Conservation (phyloP, 2,113 vertebrate genomes). For the Triplophysa dalaica region DNA sequence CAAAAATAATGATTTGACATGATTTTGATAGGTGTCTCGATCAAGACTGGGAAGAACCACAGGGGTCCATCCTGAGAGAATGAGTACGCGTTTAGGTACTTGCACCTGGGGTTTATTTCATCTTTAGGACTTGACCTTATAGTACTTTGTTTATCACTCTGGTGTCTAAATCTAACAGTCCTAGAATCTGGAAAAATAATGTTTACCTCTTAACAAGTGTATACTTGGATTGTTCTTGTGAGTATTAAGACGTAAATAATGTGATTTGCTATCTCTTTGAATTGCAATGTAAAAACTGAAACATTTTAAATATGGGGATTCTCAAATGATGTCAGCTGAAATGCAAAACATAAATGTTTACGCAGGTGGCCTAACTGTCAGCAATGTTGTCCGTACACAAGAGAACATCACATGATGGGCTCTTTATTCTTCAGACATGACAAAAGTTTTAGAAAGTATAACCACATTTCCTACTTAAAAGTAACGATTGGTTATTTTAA, state of each 20-base stretch:
- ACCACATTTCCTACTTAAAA: background rate
- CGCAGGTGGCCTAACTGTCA: conserved; percentile 1
- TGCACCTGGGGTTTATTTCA: conserved; percentile 5
- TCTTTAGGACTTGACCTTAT: conserved; percentile 14
- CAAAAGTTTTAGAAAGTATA: conserved; percentile 3
- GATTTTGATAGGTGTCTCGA: background rate
- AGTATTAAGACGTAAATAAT: background rate
- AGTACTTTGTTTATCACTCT: background rate
- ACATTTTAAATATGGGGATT: background rate
- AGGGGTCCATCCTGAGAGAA: background rate
- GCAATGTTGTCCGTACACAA: background rate
- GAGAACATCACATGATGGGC: background rate
- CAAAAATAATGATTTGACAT: conserved; percentile 2
- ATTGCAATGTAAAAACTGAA: conserved; percentile 1
- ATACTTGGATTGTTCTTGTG: background rate
- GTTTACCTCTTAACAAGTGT: too few species aligned
- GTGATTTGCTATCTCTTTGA: background rate
- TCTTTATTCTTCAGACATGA: background rate
- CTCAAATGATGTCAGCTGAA: background rate
- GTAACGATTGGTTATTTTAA: conserved; percentile 21
- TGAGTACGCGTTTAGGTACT: conserved; percentile 14
- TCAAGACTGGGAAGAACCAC: background rate
- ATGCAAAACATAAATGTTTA: conserved; percentile 2
- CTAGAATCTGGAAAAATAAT: too few species aligned
- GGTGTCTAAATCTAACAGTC: too few species aligned